A percentile compares a stretch with the other conserved stretches of the same genome.
These are phyloP conservation scores for Erythrolamprus reginae DNA, from an alignment of 2,113 vertebrate genomes.

Conservation along the genomic window DNA sequence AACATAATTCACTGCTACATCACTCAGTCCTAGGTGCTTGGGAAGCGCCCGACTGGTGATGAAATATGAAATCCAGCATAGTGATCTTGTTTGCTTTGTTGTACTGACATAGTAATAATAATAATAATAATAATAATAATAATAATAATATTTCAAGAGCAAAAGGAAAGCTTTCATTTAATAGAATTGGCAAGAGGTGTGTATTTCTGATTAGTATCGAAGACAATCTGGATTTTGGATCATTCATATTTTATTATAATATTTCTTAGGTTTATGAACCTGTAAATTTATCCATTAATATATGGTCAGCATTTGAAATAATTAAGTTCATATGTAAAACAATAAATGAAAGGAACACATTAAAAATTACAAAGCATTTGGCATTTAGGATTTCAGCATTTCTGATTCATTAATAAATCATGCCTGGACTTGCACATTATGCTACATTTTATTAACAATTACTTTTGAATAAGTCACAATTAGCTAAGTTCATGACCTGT, in stretches of 20 bases:
- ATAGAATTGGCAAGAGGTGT: background rate
- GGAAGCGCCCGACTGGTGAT: too few relatives aligned
- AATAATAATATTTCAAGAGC: background rate
- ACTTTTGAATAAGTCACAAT: background rate
- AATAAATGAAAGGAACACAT: background rate
- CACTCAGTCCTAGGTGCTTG: too few relatives aligned
- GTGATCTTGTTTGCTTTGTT: too few relatives aligned
- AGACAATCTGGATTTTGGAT: background rate
- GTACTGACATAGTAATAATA: too few relatives aligned
- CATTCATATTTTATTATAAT: background rate
- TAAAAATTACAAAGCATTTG: background rate
- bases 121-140: too few relatives aligned
- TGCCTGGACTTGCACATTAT: background rate
- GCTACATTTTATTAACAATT: background rate
- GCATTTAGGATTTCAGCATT: background rate
- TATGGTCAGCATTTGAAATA: background rate
- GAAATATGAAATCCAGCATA: too few relatives aligned
- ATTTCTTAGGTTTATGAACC: background rate
- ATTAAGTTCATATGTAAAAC: background rate
- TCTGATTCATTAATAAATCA: background rate
- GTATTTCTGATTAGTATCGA: background rate
- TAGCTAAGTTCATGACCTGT: background rate
- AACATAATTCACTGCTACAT: too few relatives aligned
- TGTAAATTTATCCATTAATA: background rate
- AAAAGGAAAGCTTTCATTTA: background rate